Base-by-base conservation (phyloP, 1,140 invertebrate species). In the Polyergus mexicanus region DNA sequence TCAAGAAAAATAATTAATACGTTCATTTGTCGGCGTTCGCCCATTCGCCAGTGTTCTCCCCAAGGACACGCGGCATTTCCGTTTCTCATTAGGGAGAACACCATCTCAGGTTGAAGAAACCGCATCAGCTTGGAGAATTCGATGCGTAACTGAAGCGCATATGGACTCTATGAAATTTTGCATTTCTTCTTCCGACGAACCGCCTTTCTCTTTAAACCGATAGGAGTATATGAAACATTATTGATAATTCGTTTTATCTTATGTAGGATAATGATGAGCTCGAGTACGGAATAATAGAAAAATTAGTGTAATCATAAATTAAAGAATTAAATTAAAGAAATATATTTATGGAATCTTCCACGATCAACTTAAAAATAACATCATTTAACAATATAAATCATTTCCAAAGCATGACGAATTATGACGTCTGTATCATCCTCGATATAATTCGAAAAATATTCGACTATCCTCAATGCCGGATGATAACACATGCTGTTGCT, bases 361-460 rank as follows among this genome's bases (percentile, higher is more conserved):
- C 11, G 44, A 13, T 19, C 11, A 19, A 19, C 2, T 19, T 51
- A 51, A 51, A 51, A 51, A 51, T 51, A 51, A 51, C 4, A 2
- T 47, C 3, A 5, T 51, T 51, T 10, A 51, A 51, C 47, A 19
- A 51, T 19, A 51, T 51, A 51, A 51, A 51, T 51, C 4, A 25
- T 19, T 41, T 22, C n/a, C 7, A 87, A 78, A 68, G 66, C 68
- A 71, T 86, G 65, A 78, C 62, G 72, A 77, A 89, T 78, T 83
- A 81, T 68, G 74, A 87, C 69, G 32, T 65, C 28, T 77, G 28
- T 78, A 84, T 62, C 83, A 85, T 86, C 80, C 81, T 86, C 81
- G 87, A 68, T 85, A 83, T 77, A 68, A 68, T 87, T 84, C 88
- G 80, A 77, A 75, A 72, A 80, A 78, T 90, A 86, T 41, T 90